Evolutionary conservation across 2,888 invertebrate species (phyloP).

Genomic region (Phortica magna): DNA sequence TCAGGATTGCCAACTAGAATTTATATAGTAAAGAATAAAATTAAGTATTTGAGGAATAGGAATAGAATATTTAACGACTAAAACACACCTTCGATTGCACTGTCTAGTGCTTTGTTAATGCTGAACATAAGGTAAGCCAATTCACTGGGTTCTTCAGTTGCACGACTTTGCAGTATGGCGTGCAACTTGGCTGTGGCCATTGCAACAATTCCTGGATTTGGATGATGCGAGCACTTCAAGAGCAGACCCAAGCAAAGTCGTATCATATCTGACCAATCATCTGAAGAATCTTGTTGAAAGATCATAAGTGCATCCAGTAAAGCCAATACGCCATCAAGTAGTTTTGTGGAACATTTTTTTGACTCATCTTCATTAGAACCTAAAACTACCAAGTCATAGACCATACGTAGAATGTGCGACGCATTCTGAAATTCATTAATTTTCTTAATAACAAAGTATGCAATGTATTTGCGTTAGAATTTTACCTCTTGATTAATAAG

Average conservation of each 20-base stretch:
- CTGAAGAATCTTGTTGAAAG: slow-evolving; percentile 79
- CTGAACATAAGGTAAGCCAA: slow-evolving; percentile 80
- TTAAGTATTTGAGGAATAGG: neutral
- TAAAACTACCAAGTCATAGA: slow-evolving; percentile 81
- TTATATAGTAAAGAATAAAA: neutral
- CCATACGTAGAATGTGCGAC: slow-evolving; percentile 80
- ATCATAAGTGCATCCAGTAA: slow-evolving; percentile 80
- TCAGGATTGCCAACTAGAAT: slow-evolving; percentile 79
- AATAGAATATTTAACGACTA: neutral
- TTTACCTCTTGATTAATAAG: slow-evolving; percentile 77
- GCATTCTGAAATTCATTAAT: slow-evolving; percentile 77
- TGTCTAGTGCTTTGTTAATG: slow-evolving; percentile 78
- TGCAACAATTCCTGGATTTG: slow-evolving; percentile 80
- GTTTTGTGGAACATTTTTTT: slow-evolving; percentile 79
- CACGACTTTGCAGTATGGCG: slow-evolving; percentile 80
- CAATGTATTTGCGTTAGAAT: neutral
- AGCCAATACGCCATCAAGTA: slow-evolving; percentile 80
- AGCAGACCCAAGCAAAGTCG: slow-evolving; percentile 79
- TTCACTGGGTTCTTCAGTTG: slow-evolving; percentile 80
- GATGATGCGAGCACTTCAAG: slow-evolving; percentile 78
- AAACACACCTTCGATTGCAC: slow-evolving; percentile 77
- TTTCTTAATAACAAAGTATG: neutral
- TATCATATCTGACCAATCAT: slow-evolving; percentile 81
- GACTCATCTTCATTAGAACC: slow-evolving; percentile 79
- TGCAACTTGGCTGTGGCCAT: slow-evolving; percentile 82